These are phyloP conservation scores for Pammene aurita DNA, from an alignment of 2,888 invertebrate genomes.

Conservation along the genomic window DNA sequence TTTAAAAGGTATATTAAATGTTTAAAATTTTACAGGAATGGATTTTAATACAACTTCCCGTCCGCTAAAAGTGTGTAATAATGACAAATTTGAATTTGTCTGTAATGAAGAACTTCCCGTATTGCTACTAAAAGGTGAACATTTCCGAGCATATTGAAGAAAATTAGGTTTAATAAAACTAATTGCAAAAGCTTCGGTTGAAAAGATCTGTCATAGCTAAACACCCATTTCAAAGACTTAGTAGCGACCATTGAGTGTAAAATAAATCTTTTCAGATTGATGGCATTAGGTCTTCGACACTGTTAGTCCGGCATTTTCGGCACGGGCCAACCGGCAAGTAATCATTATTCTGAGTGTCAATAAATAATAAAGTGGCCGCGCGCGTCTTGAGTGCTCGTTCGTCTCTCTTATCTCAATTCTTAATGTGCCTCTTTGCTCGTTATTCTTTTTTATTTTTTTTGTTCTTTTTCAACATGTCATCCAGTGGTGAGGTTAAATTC, in stretches of 20 bases:
- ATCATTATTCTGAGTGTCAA: constrained; percentile 84
- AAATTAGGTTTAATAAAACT: neutral
- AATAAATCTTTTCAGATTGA: constrained; percentile 22
- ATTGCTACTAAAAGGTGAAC: too few species aligned
- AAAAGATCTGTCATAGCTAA: neutral
- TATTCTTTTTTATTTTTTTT: constrained; percentile 70
- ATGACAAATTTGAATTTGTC: too few species aligned
- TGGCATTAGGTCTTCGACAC: constrained; percentile 39
- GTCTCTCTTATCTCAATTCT: constrained; percentile 82
- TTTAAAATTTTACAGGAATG: too few species aligned
- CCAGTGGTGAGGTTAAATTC: constrained; percentile 74
- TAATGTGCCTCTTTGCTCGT: constrained; percentile 82
- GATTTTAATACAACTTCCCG: too few species aligned
- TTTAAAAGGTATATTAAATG: too few species aligned
- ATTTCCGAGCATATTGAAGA: too few species aligned
- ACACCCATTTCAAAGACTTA: neutral
- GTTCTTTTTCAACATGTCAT: constrained; percentile 73
- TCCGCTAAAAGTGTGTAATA: too few species aligned
- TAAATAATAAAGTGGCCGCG: constrained; percentile 81
- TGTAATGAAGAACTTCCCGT: too few species aligned
- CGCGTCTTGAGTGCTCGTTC: constrained; percentile 80
- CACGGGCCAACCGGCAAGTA: constrained; percentile 79
- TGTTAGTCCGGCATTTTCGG: constrained; percentile 54
- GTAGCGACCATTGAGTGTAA: neutral
- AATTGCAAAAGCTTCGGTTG: neutral